Percentiles rank a stretch among this genome's conserved stretches.
phyloP scores from a whole-genome alignment of 64 coral and sea anemone genomes.

The Porites australiensis region DNA sequence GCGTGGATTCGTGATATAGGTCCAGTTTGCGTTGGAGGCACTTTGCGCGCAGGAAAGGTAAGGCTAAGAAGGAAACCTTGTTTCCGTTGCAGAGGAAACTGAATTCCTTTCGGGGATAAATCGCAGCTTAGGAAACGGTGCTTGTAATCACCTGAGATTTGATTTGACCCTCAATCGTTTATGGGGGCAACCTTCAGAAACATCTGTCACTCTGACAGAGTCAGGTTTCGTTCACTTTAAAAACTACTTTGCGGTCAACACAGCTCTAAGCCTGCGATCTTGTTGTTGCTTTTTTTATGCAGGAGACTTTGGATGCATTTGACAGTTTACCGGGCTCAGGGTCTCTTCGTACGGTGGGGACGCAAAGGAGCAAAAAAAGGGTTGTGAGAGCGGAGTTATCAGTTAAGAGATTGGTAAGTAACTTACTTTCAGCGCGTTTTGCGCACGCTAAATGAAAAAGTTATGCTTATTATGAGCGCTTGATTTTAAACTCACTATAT shows the following conservation, averaged over 20 bases:
- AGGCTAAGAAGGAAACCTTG: neutral
- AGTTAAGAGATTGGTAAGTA: conserved; percentile 8
- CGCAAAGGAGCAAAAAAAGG: neutral
- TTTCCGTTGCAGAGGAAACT: neutral
- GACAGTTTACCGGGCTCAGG: neutral
- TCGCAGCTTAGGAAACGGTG: conserved; percentile 1
- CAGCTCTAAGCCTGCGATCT: neutral
- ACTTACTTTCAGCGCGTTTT: neutral
- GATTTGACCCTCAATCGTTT: conserved; percentile 6
- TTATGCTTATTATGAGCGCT: neutral
- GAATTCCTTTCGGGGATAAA: conserved; percentile 20
- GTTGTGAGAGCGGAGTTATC: neutral
- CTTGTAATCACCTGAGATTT: conserved; percentile 31
- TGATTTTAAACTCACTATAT: neutral
- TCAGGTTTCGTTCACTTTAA: conserved; percentile 34
- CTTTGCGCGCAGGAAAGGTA: neutral
- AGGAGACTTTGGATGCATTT: conserved; percentile 41
- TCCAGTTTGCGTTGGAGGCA: neutral
- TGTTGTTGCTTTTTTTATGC: neutral
- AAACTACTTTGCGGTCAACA: conserved; percentile 40
- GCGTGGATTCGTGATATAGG: neutral
- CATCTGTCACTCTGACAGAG: conserved; percentile 25
- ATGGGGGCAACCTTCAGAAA: conserved; percentile 9
- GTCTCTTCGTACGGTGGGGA: neutral
- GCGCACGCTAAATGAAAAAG: neutral